Evolutionary conservation across 2,797 vertebrate species (phyloP), one percentile per base, ranked within the genome.

Genomic region (Pteropus rufus): DNA sequence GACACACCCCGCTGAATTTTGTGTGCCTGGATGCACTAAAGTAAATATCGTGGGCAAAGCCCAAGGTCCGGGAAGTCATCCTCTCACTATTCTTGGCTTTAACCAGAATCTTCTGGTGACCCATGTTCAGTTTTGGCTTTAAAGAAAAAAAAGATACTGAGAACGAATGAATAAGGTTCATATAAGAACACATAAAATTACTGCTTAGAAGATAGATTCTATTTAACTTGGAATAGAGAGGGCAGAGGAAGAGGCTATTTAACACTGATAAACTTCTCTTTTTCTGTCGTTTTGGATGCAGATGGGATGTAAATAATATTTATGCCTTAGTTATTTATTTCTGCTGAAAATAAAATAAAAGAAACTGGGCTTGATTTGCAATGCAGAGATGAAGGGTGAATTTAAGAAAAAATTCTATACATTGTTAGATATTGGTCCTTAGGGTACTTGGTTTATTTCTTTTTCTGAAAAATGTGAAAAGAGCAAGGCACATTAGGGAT

Each of bases 61-160:
- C 72, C 26, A 60, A 36, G 41, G 67, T 29, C 72, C 7, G 19
- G 46, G 60, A 90, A 41, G 16, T 64, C 65, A 73, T 52, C 41
- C 64, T 67, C 54, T n/a, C 84, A 52, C 41, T 76, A 34, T 64
- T 88, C 72, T 91, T 85, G 91, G 82, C 75, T 94, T 84, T 75
- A 58, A 52, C 54, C 54, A 76, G 54, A 73, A 80, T 76, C 95
- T 72, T 60, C 81, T 81, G 36, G 52, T 92, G 91, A 95, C 81
- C 60, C 72, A 67, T 26, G 34, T 81, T 72, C 56, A 72, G 7
- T 77, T 93, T 92, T 77, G 89, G 44, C 79, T 91, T 85, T 88
- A 95, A 90, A 65, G 24, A n/a, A 83, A 79, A 88, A 75, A 87
- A 76, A 87, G 21, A 85, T 56, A 64, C 23, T 58, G 56, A 39